Percentiles rank a stretch among this genome's conserved stretches.
Conservation (phyloP, 2,888 invertebrate species). For the Habrosyne pyritoides region DNA sequence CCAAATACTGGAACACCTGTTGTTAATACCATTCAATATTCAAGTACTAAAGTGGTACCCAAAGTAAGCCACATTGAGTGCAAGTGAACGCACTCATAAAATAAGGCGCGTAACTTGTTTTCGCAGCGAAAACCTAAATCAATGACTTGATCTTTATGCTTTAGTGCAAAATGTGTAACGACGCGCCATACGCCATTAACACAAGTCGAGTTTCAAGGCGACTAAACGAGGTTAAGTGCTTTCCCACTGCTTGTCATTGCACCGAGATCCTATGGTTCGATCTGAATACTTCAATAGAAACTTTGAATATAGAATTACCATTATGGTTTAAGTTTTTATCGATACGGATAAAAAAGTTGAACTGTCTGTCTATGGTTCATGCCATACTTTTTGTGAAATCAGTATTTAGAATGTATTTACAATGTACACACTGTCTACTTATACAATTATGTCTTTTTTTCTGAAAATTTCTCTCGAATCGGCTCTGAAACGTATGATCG, state of each 20-base stretch:
- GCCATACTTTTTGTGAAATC: background rate
- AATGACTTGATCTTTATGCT: slow-evolving; percentile 2
- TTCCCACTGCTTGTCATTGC: background rate
- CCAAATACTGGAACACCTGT: no score
- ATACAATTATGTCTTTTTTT: no score
- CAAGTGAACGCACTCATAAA: background rate
- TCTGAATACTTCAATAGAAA: background rate
- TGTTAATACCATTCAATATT: no score
- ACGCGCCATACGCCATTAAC: background rate
- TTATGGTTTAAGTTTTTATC: no score
- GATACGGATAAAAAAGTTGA: no score
- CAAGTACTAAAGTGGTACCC: background rate
- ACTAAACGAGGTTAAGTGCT: background rate
- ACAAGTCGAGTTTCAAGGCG: background rate
- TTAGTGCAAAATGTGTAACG: slow-evolving; percentile 4
- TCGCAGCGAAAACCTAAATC: background rate
- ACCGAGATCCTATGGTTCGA: background rate
- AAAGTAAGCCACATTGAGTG: slow-evolving; percentile 2
- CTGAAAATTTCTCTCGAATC: no score
- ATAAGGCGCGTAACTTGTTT: background rate
- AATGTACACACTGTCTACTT: no score
- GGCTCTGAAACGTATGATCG: no score
- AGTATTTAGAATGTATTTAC: no score
- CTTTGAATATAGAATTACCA: background rate
- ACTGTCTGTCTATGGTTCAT: background rate